These are phyloP conservation scores for Strigamia maritima DNA, from an alignment of 2,888 invertebrate genomes.

Conservation along the genomic window DNA sequence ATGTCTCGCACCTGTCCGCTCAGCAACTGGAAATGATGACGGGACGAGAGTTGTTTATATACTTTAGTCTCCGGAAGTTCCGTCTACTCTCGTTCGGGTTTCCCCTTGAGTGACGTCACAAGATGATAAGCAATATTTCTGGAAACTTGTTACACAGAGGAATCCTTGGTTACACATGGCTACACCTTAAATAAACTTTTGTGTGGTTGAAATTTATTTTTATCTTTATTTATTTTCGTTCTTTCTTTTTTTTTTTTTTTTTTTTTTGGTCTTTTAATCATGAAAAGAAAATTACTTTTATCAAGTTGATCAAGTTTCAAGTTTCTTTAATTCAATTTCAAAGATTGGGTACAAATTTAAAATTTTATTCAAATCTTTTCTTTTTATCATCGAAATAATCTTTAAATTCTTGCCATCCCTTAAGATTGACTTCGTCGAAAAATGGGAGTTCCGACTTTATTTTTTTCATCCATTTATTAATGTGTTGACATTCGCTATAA, in stretches of 20 bases:
- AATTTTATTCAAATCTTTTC: slow-evolving; percentile 16
- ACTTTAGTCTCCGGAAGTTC: not conserved
- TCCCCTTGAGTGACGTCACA: not conserved
- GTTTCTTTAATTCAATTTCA: no score
- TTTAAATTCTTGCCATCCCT: slow-evolving; percentile 42
- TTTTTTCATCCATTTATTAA: slow-evolving; percentile 63
- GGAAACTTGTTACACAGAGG: not conserved
- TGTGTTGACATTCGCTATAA: slow-evolving; percentile 62
- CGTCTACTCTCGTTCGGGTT: not conserved
- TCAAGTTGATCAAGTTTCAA: no score
- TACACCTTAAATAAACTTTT: no score
- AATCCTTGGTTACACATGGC: no score
- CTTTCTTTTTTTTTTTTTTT: no score
- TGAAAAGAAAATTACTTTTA: no score
- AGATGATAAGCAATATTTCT: not conserved
- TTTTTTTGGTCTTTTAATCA: no score
- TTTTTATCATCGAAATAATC: not conserved
- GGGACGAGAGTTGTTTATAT: not conserved
- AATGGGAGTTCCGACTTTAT: slow-evolving; percentile 61
- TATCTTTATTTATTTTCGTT: no score
- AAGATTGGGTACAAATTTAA: no score
- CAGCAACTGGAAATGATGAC: no score
- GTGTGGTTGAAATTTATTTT: no score
- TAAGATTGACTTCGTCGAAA: slow-evolving; percentile 55
- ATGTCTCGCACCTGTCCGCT: no score